Evolutionary conservation across 2,113 vertebrate species (phyloP).

Genomic region (Apistogramma diplotaenia): DNA sequence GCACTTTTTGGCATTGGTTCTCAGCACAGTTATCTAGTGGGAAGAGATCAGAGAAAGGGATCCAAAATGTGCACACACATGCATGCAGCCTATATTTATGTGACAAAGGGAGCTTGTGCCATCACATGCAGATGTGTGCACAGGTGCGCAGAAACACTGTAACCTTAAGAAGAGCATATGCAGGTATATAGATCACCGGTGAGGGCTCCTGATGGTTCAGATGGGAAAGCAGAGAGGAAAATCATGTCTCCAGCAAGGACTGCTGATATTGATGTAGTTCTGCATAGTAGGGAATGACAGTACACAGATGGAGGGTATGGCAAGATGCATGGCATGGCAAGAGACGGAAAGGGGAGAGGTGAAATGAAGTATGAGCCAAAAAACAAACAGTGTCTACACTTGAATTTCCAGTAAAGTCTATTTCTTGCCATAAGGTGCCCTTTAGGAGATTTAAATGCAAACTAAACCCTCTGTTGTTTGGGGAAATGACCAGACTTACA

Average conservation of each 20-base stretch:
- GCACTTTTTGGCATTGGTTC: slow-evolving; percentile 20
- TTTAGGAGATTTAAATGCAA: neutral
- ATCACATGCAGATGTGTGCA: neutral
- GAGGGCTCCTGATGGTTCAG: slow-evolving; percentile 19
- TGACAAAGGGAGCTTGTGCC: neutral
- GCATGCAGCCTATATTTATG: neutral
- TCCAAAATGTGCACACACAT: neutral
- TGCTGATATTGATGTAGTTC: slow-evolving; percentile 17
- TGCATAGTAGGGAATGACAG: slow-evolving; percentile 7
- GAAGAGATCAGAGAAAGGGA: slow-evolving; percentile 17
- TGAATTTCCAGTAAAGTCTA: neutral
- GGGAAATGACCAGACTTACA: neutral
- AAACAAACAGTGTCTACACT: neutral
- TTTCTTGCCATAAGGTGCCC: slow-evolving; percentile 11
- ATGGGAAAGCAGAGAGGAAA: slow-evolving; percentile 11
- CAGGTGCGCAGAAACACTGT: neutral
- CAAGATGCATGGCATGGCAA: neutral
- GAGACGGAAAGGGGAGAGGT: neutral
- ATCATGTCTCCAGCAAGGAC: slow-evolving; percentile 1
- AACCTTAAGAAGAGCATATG: slow-evolving; percentile 6
- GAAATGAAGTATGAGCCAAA: neutral
- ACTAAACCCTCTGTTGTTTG: neutral
- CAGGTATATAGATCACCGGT: slow-evolving; percentile 31
- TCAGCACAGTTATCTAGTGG: slow-evolving; percentile 32
- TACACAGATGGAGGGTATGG: neutral